Conservation (phyloP, 2,888 invertebrate species). For the Plemyria rubiginata region DNA sequence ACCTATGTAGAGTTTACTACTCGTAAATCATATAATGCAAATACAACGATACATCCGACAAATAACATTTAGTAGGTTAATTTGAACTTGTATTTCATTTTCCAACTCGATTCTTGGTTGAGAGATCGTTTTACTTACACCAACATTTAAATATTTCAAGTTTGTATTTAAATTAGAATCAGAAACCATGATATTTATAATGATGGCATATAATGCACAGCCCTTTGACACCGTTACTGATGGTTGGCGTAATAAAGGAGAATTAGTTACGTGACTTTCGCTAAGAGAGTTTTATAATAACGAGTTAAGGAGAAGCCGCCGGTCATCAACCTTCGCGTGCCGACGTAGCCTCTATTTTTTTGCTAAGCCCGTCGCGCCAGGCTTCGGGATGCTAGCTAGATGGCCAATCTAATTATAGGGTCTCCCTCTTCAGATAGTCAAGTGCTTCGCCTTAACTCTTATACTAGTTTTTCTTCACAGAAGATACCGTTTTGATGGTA, state of each 20-base stretch:
- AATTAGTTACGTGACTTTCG: constrained; percentile 63
- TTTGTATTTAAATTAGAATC: constrained; percentile 18
- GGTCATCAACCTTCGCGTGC: constrained; percentile 72
- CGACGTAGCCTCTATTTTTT: constrained; percentile 69
- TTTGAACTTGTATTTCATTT: not conserved
- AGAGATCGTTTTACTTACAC: not conserved
- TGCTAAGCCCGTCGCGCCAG: constrained; percentile 69
- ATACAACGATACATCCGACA: not conserved
- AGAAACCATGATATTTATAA: constrained; percentile 18
- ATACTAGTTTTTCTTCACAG: constrained; percentile 55
- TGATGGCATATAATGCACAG: constrained; percentile 31
- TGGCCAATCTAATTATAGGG: constrained; percentile 78
- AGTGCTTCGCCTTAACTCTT: constrained; percentile 56
- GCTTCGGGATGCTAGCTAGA: constrained; percentile 66
- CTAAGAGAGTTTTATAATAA: constrained; percentile 65
- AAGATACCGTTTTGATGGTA: constrained; percentile 47
- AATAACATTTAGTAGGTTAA: not conserved
- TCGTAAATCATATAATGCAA: not conserved
- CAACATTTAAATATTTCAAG: not conserved
- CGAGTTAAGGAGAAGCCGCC: constrained; percentile 61
- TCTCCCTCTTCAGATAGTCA: constrained; percentile 58
- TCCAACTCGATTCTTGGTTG: not conserved
- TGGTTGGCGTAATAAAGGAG: constrained; percentile 32
- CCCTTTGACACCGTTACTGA: constrained; percentile 44
- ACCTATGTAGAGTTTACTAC: not conserved